phyloP scores from a whole-genome alignment of 2,113 vertebrate species.

The Elanus axillaris region DNA sequence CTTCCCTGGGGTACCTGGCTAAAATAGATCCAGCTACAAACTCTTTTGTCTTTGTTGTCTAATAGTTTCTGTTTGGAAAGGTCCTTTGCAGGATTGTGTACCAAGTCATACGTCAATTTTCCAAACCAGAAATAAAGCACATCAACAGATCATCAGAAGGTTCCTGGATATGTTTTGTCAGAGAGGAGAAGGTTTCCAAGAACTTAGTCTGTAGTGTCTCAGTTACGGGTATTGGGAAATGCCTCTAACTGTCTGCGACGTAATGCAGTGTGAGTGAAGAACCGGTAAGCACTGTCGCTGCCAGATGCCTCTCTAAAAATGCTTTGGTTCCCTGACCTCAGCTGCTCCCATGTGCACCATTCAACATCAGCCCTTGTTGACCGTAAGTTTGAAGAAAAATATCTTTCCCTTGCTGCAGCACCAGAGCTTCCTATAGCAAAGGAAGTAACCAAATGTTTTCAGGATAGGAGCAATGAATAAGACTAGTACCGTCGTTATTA shows the following conservation, averaged over 20 bases:
- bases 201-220: neutral
- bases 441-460: neutral
- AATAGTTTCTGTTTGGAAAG: neutral
- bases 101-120: neutral
- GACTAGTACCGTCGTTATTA: neutral
- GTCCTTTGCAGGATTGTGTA: neutral
- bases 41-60: neutral
- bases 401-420: neutral
- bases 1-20: neutral
- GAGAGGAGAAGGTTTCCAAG: neutral
- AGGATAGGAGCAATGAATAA: neutral
- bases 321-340: neutral
- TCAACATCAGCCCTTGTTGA: neutral
- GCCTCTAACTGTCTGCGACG: fast-evolving
- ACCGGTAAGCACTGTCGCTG: neutral
- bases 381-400: neutral
- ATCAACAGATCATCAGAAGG: neutral
- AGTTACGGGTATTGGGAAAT: neutral
- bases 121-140: neutral
- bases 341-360: neutral
- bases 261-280: neutral
- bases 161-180: neutral
- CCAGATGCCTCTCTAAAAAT: neutral
- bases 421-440: neutral
- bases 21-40: neutral